phyloP scores from a whole-genome alignment of 2,797 vertebrate species.

The Lagodon rhomboides region DNA sequence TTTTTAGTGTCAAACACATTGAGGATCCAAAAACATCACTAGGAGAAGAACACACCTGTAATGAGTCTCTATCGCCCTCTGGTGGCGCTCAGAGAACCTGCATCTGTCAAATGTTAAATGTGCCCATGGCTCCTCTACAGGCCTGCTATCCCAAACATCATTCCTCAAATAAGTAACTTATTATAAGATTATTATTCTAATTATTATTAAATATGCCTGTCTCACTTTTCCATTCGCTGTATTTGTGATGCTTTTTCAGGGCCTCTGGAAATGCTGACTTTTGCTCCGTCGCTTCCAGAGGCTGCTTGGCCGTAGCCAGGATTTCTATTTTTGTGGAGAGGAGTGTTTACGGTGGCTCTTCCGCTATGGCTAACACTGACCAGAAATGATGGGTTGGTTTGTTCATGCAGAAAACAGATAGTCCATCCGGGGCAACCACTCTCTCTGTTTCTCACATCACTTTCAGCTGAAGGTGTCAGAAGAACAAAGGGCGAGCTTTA shows the following conservation, averaged over 20 bases:
- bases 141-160: not conserved
- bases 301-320: not conserved
- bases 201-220: too few relatives aligned
- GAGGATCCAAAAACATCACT: not conserved
- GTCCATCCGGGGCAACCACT: too few relatives aligned
- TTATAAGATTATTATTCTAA: too few relatives aligned
- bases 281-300: not conserved
- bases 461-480: not conserved
- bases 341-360: not conserved
- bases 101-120: not conserved
- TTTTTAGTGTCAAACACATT: not conserved
- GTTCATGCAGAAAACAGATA: not conserved
- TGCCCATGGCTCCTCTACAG: not conserved
- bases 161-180: not conserved
- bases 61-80: slow-evolving; percentile 44
- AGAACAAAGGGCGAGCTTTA: too few relatives aligned
- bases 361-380: not conserved
- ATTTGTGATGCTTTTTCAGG: not conserved
- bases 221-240: too few relatives aligned
- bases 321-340: not conserved
- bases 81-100: slow-evolving; percentile 26
- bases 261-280: not conserved
- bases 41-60: not conserved
- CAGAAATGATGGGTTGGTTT: not conserved
- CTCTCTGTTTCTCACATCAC: not conserved